phyloP scores from a whole-genome alignment of 2,113 vertebrate genomes.

The Rousettus leschenaultii region DNA sequence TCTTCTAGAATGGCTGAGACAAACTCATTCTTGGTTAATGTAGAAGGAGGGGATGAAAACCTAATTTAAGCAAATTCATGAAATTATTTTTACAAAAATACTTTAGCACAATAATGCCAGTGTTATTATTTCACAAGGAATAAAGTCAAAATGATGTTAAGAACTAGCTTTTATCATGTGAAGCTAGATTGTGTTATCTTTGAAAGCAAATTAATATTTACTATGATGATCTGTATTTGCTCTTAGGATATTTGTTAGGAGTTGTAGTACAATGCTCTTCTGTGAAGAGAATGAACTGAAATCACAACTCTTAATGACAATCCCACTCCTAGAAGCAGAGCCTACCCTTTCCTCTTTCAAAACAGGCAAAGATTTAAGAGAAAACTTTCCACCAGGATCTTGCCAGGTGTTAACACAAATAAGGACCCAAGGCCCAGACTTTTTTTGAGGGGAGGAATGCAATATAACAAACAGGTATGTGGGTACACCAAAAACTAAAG shows the following conservation, averaged over 20 bases:
- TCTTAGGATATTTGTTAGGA: not conserved
- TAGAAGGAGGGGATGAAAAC: not conserved
- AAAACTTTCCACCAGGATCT: not conserved
- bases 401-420: not conserved
- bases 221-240: not conserved
- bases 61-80: conserved; percentile 12
- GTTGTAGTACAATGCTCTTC: not conserved
- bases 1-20: conserved; percentile 25
- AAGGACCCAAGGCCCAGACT: not conserved
- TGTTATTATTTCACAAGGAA: conserved; percentile 27
- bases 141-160: not conserved
- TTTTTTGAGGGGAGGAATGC: not conserved
- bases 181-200: not conserved
- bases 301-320: not conserved
- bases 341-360: not conserved
- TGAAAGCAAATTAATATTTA: conserved; percentile 15
- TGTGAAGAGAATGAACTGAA: conserved; percentile 14
- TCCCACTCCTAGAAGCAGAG: not conserved
- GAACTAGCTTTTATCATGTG: conserved; percentile 7
- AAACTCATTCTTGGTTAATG: not conserved
- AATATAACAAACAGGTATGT: not conserved
- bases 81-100: not conserved
- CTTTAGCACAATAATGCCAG: not conserved
- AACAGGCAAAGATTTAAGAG: not conserved
- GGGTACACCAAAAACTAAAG: not conserved